phyloP scores from a whole-genome alignment of 2,888 invertebrate species.

The Capitulum mitella region DNA sequence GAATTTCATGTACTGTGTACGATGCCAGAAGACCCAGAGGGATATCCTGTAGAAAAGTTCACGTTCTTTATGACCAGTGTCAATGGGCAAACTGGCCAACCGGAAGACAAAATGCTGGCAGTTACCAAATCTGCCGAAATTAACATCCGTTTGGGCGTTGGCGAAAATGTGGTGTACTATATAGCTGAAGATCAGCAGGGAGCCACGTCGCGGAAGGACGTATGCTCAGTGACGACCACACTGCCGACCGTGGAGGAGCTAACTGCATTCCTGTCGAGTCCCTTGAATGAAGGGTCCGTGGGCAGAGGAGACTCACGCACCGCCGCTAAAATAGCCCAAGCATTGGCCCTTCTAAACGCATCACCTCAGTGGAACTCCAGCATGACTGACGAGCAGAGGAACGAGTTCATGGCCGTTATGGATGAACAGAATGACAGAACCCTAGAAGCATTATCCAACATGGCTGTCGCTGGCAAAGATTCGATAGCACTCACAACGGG shows the following conservation, averaged over 20 bases:
- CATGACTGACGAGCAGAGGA: too few species aligned
- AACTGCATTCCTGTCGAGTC: too few species aligned
- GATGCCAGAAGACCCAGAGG: not conserved
- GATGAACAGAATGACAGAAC: too few species aligned
- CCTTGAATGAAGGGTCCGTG: too few species aligned
- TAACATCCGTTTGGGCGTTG: too few species aligned
- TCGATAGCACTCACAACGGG: too few species aligned
- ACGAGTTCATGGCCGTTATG: too few species aligned
- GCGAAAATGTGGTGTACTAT: not conserved
- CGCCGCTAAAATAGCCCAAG: not conserved
- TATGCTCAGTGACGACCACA: not conserved
- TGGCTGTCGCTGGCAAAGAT: too few species aligned
- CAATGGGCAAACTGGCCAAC: not conserved
- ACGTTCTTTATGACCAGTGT: not conserved
- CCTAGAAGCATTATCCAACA: too few species aligned
- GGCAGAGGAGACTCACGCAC: not conserved
- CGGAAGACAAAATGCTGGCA: too few species aligned
- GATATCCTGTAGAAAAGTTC: not conserved
- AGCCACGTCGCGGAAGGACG: not conserved
- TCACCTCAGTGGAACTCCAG: not conserved
- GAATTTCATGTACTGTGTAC: not conserved
- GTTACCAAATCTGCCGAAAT: not conserved
- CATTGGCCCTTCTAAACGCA: not conserved
- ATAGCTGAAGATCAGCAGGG: not conserved
- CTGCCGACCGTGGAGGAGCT: not conserved